These are phyloP conservation scores for Myotis davidii DNA, from an alignment of 2,113 vertebrate species.

Conservation along the genomic window DNA sequence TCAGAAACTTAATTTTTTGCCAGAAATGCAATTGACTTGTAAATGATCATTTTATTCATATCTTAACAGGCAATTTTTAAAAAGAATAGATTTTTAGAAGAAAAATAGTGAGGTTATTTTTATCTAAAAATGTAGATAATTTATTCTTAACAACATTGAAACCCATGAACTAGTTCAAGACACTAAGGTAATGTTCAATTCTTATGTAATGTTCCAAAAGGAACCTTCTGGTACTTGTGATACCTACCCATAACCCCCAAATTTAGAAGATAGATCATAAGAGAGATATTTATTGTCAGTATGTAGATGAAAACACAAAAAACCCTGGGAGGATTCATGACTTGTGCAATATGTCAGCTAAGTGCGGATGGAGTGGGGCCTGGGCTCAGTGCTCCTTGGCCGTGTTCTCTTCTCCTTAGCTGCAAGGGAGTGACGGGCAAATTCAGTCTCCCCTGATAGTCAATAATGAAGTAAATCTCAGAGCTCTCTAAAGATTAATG, in stretches of 20 bases:
- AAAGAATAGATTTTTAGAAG: conserved; percentile 6
- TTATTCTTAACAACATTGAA: not conserved
- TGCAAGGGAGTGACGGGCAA: not conserved
- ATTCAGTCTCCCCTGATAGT: not conserved
- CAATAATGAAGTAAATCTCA: not conserved
- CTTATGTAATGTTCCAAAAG: not conserved
- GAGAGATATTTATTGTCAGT: not conserved
- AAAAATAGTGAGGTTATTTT: not conserved
- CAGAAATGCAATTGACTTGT: not conserved
- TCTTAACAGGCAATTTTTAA: not conserved
- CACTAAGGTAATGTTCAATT: not conserved
- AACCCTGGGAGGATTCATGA: not conserved
- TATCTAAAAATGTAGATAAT: not conserved
- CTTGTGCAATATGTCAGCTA: not conserved
- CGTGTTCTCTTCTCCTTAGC: not conserved
- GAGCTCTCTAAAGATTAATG: not conserved
- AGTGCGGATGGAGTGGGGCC: too few species aligned
- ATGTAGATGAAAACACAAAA: not conserved
- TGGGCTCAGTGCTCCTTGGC: not conserved
- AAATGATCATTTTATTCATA: not conserved
- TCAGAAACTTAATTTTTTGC: not conserved
- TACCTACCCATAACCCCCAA: not conserved
- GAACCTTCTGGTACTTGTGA: not conserved
- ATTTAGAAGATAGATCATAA: not conserved
- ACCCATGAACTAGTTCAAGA: not conserved